Conservation (phyloP, 2,113 vertebrate species). For the Cynopterus brachyotis region DNA sequence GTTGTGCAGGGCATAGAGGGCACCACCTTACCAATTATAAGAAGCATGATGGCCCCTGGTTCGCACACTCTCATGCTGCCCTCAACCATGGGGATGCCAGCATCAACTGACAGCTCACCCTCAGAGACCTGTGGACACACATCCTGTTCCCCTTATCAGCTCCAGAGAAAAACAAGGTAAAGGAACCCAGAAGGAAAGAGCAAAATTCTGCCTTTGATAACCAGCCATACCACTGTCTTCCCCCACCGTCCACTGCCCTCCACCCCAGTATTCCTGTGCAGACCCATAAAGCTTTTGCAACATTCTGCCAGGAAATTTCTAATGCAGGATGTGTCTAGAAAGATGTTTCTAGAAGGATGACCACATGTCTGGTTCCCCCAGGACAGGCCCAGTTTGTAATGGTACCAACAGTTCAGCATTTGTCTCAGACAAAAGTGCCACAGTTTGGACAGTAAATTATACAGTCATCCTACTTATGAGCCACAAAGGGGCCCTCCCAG, state of each 20-base stretch:
- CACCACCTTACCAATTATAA: neutral
- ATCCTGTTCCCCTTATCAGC: neutral
- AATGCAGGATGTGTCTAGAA: neutral
- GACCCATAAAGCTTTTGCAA: neutral
- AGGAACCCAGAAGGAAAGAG: neutral
- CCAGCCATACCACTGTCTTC: neutral
- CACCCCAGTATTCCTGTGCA: neutral
- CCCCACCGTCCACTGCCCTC: rapidly evolving
- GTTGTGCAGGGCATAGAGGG: neutral
- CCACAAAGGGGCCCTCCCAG: neutral
- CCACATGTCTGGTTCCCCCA: neutral
- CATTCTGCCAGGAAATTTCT: neutral
- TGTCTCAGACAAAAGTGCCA: neutral
- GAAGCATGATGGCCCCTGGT: neutral
- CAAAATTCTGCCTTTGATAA: neutral
- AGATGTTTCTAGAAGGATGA: neutral
- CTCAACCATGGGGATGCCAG: neutral
- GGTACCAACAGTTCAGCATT: neutral
- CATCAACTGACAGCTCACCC: neutral
- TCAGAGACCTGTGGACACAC: neutral
- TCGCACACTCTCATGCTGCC: neutral
- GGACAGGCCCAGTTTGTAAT: neutral
- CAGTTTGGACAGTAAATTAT: neutral
- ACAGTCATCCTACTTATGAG: neutral
- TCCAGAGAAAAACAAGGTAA: neutral